Base-by-base conservation (phyloP, 2,113 vertebrate genomes). In the Oreotrochilus melanogaster region DNA sequence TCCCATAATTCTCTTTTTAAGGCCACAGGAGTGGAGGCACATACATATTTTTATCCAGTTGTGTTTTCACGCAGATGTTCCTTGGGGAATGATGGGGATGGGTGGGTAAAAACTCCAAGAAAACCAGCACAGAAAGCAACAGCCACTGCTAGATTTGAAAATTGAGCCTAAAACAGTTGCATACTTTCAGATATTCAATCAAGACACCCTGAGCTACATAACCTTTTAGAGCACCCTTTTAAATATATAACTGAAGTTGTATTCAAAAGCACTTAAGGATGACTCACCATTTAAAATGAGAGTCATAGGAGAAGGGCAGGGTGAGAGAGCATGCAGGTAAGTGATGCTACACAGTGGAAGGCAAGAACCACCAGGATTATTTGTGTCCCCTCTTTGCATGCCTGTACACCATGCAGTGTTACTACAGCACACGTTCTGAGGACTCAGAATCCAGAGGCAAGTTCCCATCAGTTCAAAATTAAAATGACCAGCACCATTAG, bases 171-270 rank as follows among this genome's bases (percentile, higher is more conserved):
- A 80, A 83, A 13, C 31, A 85, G 66, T 42, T 72, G 62, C 61
- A 53, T 30, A 48, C 18, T 27, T 92, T 64, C 82, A 92, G 72
- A 28, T 93, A 74, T 78, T 79, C 24, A 69, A 43, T 58, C 12
- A 54, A 74, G 75, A 74, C 57, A 92, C 73, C 64, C 88, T 91
- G 93, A 96, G 95, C 76, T 96, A 88, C 10, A 16, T 11, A 48
- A 88, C 3, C 47, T 95, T 88, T 86, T 60, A 93, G 93, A 97
- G 95, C 95, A 97, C 88, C 89, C 33, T 89, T 90, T 92, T 18
- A 80, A 71, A 87, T 21, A 74, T 70, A 62, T 84, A 42, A 84
- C 4, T 90, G 45, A 60, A 57, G 57, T 65, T 94, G 24, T 93
- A 94, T 83, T 93, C 45, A 84, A 78, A 93, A 96, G 95, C 72